A percentile compares a stretch with the other conserved stretches of the same genome.
Evolutionary conservation across 2,113 vertebrate species (phyloP).

Genomic region (Macaca mulatta): DNA sequence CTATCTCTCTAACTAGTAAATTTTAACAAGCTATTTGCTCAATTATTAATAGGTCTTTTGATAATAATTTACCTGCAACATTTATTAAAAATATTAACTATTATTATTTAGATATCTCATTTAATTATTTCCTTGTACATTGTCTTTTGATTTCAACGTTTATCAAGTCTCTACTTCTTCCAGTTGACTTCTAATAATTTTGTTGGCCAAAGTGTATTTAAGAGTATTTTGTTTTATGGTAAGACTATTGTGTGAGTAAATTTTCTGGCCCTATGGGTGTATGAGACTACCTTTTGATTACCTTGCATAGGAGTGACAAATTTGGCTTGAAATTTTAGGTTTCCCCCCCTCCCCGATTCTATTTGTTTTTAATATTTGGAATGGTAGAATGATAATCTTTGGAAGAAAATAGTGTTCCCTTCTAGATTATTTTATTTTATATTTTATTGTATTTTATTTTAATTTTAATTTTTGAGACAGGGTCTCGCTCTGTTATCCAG

Average conservation of each 20-base stretch:
- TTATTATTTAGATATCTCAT: neutral
- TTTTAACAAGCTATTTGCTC: neutral
- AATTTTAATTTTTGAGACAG: too few relatives aligned
- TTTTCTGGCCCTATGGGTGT: neutral
- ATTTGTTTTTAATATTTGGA: neutral
- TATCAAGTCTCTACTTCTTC: neutral
- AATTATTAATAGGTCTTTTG: neutral
- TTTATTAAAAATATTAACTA: neutral
- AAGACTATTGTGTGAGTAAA: neutral
- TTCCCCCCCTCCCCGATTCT: neutral
- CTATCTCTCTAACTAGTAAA: neutral
- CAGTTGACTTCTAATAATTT: neutral
- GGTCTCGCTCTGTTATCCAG: too few relatives aligned
- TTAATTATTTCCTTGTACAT: neutral
- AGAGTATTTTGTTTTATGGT: neutral
- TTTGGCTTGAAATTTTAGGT: neutral
- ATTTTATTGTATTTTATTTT: too few relatives aligned
- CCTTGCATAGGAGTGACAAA: neutral
- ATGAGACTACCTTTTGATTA: neutral
- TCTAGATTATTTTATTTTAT: too few relatives aligned
- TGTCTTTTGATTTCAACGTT: neutral
- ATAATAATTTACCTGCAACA: neutral
- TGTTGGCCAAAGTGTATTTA: neutral
- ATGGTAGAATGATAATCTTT: neutral
- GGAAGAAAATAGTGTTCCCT: neutral